Evolutionary conservation across 2,797 vertebrate genomes (phyloP), one percentile per base, ranked within the genome.

Genomic region (Synaphobranchus kaupii): DNA sequence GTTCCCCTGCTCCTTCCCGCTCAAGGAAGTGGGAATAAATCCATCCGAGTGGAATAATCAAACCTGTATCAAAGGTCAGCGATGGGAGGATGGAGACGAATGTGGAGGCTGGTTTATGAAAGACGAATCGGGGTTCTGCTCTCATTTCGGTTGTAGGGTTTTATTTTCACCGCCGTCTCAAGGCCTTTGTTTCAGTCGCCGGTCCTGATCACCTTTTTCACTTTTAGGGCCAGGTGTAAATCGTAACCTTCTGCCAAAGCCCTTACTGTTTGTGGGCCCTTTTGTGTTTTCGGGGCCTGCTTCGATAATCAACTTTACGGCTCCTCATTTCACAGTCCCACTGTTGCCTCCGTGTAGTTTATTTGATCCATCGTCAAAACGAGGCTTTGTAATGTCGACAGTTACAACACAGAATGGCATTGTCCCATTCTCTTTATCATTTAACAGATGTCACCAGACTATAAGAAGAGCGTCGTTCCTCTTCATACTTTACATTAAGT

Each of bases 21-120:
- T 85, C 85, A 52, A 80, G 89, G 86, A 85, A 88, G 76, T 85
- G 39, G 86, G 76, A 73, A 90, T 68, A 89, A 86, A 89, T 84
- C 1, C n/a, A 48, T 22, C 87, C 13, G 52, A 87, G 84, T 85
- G 76, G 56, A 88, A 85, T 86, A 88, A 89, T 85, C 86, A 80
- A 39, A 86, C 85, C 47, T 84, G 85, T 85, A 63, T 78, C 56
- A 87, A 87, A 89, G 88, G 89, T 90, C 87, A 90, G 48, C 76
- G 20, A 84, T n/a, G 28, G 22, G 48, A 84, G 80, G 68, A 83
- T 86, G 22, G 50, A 86, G 66, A 48, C 31, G 78, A 12, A 50
- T 34, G 86, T 2, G 31, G 47, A n/a, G 81, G 28, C 78, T 39
- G 78, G 20, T 81, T 50, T 48, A 50, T 50, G 34, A n/a, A 47